These are phyloP conservation scores for Apoda limacodes DNA, from an alignment of 2,888 invertebrate genomes.

Conservation along the genomic window DNA sequence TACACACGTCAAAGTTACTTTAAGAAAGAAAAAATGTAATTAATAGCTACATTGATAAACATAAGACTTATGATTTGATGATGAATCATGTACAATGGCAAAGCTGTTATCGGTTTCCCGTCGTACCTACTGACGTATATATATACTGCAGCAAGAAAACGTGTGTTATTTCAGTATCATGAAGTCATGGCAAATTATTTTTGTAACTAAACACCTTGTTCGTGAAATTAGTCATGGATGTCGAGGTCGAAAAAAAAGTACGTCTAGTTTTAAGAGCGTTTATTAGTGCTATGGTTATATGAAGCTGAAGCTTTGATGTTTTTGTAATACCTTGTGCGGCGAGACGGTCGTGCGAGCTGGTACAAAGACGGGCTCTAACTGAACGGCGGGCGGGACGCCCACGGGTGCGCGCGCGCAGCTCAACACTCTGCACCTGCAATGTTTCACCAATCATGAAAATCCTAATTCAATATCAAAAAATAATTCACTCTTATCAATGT, in stretches of 20 bases:
- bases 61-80: too few relatives aligned
- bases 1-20: too few relatives aligned
- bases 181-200: slow-evolving; percentile 60
- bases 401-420: slow-evolving; percentile 31
- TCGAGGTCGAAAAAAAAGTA: slow-evolving; percentile 42
- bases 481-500: too few relatives aligned
- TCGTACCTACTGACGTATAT: slow-evolving; percentile 22
- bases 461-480: slow-evolving; percentile 17
- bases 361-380: slow-evolving; percentile 61
- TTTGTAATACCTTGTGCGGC: slow-evolving; percentile 60
- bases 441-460: slow-evolving; percentile 36
- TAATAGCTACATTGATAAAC: too few relatives aligned
- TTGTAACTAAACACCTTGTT: slow-evolving; percentile 50
- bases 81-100: too few relatives aligned
- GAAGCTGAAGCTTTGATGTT: slow-evolving; percentile 39
- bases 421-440: slow-evolving; percentile 46
- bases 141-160: slow-evolving; percentile 25
- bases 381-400: slow-evolving; percentile 41
- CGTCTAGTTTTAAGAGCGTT: slow-evolving; percentile 41
- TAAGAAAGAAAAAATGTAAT: too few relatives aligned
- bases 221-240: slow-evolving; percentile 52
- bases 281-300: slow-evolving; percentile 55
- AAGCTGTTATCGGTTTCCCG: too few relatives aligned
- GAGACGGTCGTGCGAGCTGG: slow-evolving; percentile 65
- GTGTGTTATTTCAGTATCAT: slow-evolving; percentile 54